Evolutionary conservation across 2,888 invertebrate genomes (phyloP), one percentile per base, ranked within the genome.

Genomic region (Lampropteryx suffumata): DNA sequence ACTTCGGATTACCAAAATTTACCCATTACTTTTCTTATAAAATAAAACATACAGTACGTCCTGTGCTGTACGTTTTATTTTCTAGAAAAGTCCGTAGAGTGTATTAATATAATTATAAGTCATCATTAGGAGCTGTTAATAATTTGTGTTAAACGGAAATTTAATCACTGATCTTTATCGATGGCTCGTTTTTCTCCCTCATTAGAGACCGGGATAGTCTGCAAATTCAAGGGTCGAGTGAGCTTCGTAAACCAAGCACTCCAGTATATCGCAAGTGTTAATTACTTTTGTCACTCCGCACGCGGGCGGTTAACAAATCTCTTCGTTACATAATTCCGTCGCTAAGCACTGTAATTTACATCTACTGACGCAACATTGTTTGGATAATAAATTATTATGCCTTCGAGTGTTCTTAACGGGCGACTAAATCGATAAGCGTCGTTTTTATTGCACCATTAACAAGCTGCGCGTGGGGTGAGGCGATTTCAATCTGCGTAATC

Each of bases 381-480:
- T 84, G 78, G 73, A 79, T 77, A 83, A 83, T 83, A 84, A 85
- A 83, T 85, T 81, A 82, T 82, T 77, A 79, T 80, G 78, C 78
- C 84, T 84, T 79, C 68, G 69, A 83, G 80, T 79, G 76, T 77
- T 82, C 81, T 85, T 82, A 82, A 82, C 81, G 77, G 82, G 75
- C 75, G 76, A 79, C 78, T 83, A 79, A 83, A 82, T 86, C 85
- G 85, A 87, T 87, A 86, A 84, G 83, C 79, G 80, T 77, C 80
- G 79, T 84, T 85, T 85, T 89, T 88, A 89, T 88, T 82, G 82
- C 87, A 83, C 82, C 84, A 88, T 88, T 89, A 87, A 85, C 82
- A 76, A 75, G 76, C 80, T 65, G 67, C 73, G 73, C 79, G 79
- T 79, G 84, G 79, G 82, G 79, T 75, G 74, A 76, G 75, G 70